These are phyloP conservation scores for Drosophila lacertosa DNA, from an alignment of 1,140 invertebrate genomes.

Conservation along the genomic window DNA sequence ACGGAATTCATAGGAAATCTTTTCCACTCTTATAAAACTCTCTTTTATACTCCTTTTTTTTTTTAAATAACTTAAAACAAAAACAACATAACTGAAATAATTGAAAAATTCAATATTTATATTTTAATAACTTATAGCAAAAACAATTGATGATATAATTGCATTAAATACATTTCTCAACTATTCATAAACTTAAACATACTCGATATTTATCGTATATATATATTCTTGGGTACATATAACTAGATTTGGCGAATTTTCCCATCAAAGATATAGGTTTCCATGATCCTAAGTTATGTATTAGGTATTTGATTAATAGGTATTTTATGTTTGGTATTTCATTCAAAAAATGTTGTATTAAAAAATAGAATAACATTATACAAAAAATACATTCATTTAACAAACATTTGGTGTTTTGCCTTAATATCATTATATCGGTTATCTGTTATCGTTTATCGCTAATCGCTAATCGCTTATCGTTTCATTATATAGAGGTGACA, in stretches of 20 bases:
- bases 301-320: conserved; percentile 36
- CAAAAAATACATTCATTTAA: conserved; percentile 72
- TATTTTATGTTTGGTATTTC: conserved; percentile 35
- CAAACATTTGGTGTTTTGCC: conserved; percentile 69
- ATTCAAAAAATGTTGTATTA: conserved; percentile 63
- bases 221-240: conserved; percentile 54
- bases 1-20: conserved; percentile 31
- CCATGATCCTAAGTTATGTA: conserved; percentile 20
- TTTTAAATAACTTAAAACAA: conserved; percentile 12
- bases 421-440: conserved; percentile 50
- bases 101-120: conserved; percentile 75
- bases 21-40: background rate
- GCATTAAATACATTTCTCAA: conserved; percentile 37
- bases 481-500: conserved; percentile 55
- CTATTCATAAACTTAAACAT: conserved; percentile 54
- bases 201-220: conserved; percentile 43
- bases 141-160: conserved; percentile 56
- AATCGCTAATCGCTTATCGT: conserved; percentile 31
- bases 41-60: no score
- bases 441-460: conserved; percentile 1
- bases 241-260: conserved; percentile 76
- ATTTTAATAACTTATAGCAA: conserved; percentile 63
- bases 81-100: conserved; percentile 50
- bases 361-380: conserved; percentile 75
- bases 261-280: conserved; percentile 48